These are phyloP conservation scores for Chunga burmeisteri DNA, from an alignment of 2,113 vertebrate genomes.

Conservation along the genomic window DNA sequence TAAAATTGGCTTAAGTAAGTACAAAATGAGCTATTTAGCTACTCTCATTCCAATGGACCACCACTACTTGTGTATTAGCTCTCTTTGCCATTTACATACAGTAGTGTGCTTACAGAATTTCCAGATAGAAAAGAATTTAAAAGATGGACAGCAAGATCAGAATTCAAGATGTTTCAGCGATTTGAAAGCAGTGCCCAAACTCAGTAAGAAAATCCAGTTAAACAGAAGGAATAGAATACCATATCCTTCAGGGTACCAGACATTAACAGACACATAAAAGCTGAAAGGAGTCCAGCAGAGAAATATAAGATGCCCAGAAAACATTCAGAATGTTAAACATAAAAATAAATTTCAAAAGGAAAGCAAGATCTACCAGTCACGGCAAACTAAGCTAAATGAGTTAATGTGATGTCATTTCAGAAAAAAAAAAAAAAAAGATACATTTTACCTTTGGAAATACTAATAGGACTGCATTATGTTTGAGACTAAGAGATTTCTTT, in stretches of 20 bases:
- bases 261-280: background rate
- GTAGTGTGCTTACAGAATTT: background rate
- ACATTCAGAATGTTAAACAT: background rate
- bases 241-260: background rate
- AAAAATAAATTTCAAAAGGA: background rate
- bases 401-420: background rate
- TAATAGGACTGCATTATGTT: background rate
- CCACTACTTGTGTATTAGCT: background rate
- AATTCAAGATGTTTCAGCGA: background rate
- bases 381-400: background rate
- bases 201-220: background rate
- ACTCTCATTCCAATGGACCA: background rate
- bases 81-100: background rate
- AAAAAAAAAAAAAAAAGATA: background rate
- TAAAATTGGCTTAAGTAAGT: background rate
- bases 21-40: background rate
- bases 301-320: background rate
- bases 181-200: background rate
- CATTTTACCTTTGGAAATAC: background rate
- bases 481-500: background rate
- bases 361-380: background rate
- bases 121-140: background rate
- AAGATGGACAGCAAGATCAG: background rate
- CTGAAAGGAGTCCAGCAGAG: background rate
- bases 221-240: background rate